Base-by-base conservation (phyloP, 2,888 invertebrate genomes). In the Syrista parreyssii region DNA sequence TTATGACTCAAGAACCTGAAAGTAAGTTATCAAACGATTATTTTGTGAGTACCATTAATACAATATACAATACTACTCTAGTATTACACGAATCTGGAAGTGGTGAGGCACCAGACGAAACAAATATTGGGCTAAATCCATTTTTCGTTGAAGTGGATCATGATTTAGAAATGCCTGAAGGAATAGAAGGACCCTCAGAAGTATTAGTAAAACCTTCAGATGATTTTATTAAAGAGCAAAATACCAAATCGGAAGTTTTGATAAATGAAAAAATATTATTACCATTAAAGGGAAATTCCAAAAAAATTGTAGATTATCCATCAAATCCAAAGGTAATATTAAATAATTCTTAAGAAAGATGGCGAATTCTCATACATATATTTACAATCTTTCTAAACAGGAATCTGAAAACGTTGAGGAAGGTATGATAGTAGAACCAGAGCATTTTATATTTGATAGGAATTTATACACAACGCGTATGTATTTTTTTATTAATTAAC, bases 101-200 rank as follows among this genome's bases (percentile, higher is more conserved):
- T 68, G 81, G 79, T 12, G 73, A 73, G 34, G 75, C 73, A 32
- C 75, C 79, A 40, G 79, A 79, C 15, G 75, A 78, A 68, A 68
- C 34, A 15, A 36, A 40, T 55, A 80, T 83, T 36, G 80, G 31
- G 35, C 72, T 78, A 9, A 87, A 88, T 73, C 86, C 88, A 3
- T 82, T 87, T 0, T 91, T 91, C 74, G 82, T 88, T 1, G 85
- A 86, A n/a, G 86, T 90, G 4, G 86, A 87, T 78, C 89, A 90
- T 74, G 90, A 91, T 36, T 78, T 91, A 4, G 88, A 88, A 35
- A 86, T 86, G 6, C 90, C 91, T 0, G 88, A 90, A 3, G 90
- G 90, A 23, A 77, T 90, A 9, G 91, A 91, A 75, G 91, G 90
- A 4, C 90, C 89, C 9, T 80, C 87, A 4, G 87, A 88, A 0